A percentile compares a stretch with the other conserved stretches of the same genome.
Evolutionary conservation across 2,888 invertebrate genomes (phyloP).

Genomic region (Metalampra italica): DNA sequence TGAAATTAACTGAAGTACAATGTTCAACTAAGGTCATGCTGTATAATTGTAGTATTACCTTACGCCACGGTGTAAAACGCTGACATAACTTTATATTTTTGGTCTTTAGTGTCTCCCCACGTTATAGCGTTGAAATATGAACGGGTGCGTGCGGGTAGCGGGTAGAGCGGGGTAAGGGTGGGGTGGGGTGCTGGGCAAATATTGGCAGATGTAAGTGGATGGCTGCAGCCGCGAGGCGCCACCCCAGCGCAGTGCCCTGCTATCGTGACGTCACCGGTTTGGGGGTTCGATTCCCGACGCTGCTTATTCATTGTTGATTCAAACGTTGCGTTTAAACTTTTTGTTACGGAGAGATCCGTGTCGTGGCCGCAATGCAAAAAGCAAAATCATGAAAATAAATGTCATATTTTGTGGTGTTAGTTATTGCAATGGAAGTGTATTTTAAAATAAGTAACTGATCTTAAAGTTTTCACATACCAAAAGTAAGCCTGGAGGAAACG

Average conservation of each 20-base stretch:
- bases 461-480: no score
- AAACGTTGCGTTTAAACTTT: background rate
- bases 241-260: constrained; percentile 36
- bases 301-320: constrained; percentile 6
- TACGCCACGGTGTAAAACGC: constrained; percentile 34
- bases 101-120: constrained; percentile 66
- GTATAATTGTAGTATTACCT: no score
- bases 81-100: constrained; percentile 57
- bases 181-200: constrained; percentile 75
- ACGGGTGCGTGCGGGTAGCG: constrained; percentile 57
- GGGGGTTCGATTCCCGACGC: constrained; percentile 11
- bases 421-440: no score
- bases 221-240: constrained; percentile 67
- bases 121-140: constrained; percentile 70
- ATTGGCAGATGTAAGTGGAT: constrained; percentile 84
- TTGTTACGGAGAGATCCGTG: background rate
- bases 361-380: no score
- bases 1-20: no score
- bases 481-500: no score
- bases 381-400: no score
- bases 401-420: no score
- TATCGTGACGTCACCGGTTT: constrained; percentile 55
- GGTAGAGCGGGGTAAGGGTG: constrained; percentile 41
- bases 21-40: no score
- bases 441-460: no score